phyloP scores from a whole-genome alignment of 2,113 vertebrate species.

The Chaetodon trifascialis region DNA sequence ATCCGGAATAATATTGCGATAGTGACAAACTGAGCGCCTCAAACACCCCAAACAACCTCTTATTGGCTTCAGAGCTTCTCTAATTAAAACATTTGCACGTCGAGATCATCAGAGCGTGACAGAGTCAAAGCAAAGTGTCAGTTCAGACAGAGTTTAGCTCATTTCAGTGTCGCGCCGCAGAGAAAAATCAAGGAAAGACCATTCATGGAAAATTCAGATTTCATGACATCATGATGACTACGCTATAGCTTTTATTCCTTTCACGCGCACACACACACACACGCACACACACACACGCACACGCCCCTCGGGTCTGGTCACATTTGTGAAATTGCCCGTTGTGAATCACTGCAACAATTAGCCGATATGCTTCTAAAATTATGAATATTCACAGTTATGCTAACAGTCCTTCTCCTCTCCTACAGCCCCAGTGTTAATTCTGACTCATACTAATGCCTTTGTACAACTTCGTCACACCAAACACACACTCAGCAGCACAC shows the following conservation, averaged over 20 bases:
- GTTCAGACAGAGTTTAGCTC: too few relatives aligned
- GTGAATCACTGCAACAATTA: constrained; percentile 62
- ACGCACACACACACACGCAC: constrained; percentile 20
- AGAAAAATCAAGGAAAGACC: background rate
- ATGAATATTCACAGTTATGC: constrained; percentile 79
- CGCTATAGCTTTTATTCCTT: background rate
- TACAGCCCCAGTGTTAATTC: constrained; percentile 63
- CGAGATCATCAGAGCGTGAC: background rate
- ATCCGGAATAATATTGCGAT: background rate
- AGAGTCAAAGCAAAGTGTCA: background rate
- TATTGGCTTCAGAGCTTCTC: background rate
- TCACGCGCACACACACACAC: constrained; percentile 1
- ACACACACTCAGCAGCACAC: constrained; percentile 25
- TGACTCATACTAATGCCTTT: constrained; percentile 75
- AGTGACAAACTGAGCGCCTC: background rate
- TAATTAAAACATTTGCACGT: background rate
- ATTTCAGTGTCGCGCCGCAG: background rate
- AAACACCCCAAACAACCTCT: background rate
- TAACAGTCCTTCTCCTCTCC: constrained; percentile 70
- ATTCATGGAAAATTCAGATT: constrained; percentile 9
- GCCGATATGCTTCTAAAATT: constrained; percentile 69
- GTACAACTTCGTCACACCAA: constrained; percentile 46
- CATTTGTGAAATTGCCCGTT: constrained; percentile 51
- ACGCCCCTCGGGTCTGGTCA: constrained; percentile 39
- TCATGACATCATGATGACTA: constrained; percentile 22